phyloP scores from a whole-genome alignment of 1,140 invertebrate genomes.

The Tetragnatha versicolor region DNA sequence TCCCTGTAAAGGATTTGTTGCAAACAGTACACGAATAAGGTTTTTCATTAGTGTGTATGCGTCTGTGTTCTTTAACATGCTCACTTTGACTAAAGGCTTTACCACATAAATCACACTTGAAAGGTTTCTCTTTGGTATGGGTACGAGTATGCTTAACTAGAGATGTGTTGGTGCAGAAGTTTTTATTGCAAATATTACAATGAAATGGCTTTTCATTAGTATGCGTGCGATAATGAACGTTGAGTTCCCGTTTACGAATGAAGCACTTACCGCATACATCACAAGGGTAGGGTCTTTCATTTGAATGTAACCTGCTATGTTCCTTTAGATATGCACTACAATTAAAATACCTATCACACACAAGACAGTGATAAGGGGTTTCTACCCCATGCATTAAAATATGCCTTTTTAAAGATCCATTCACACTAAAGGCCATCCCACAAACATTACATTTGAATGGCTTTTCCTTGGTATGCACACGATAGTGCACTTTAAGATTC shows the following conservation, averaged over 20 bases:
- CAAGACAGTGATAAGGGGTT: too few species aligned
- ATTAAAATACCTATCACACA: too few species aligned
- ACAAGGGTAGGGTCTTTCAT: background rate
- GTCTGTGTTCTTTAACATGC: background rate
- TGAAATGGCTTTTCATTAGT: background rate
- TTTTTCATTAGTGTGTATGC: background rate
- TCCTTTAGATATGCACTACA: background rate
- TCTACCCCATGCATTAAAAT: too few species aligned
- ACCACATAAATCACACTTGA: background rate
- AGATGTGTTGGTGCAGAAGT: background rate
- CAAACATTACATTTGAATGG: background rate
- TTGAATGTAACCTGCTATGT: background rate
- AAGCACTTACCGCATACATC: background rate
- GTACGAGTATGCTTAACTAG: background rate
- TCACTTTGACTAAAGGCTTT: background rate
- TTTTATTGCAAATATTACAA: background rate
- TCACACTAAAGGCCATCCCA: background rate
- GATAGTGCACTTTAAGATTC: background rate
- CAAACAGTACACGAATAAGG: background rate
- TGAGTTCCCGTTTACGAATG: background rate
- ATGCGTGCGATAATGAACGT: background rate
- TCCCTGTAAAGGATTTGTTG: background rate
- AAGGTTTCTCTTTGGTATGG: background rate
- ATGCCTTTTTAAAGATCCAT: too few species aligned
- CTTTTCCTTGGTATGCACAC: background rate